Percentiles rank a stretch among this genome's conserved stretches.
Evolutionary conservation across 2,888 invertebrate species (phyloP).

Genomic region (Hemistola chrysoprasaria): DNA sequence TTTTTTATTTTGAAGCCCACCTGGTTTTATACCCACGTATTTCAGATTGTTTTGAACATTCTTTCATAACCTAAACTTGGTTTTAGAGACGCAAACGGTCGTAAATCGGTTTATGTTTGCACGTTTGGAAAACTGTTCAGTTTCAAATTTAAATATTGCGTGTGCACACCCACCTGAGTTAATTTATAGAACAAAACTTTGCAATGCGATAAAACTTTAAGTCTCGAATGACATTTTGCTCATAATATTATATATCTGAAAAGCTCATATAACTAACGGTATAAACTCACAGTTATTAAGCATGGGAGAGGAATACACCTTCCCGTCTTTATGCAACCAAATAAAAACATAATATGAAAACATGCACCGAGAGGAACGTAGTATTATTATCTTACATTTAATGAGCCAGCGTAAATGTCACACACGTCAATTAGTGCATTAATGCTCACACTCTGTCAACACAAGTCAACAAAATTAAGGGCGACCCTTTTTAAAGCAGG

Average conservation of each 20-base stretch:
- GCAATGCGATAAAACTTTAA: too few relatives aligned
- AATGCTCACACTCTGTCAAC: slow-evolving; percentile 39
- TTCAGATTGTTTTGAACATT: slow-evolving; percentile 64
- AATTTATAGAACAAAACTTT: too few relatives aligned
- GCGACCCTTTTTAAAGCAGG: slow-evolving; percentile 24
- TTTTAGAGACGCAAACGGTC: slow-evolving; percentile 61
- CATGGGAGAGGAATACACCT: too few relatives aligned
- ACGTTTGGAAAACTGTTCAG: slow-evolving; percentile 56
- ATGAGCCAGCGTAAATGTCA: slow-evolving; percentile 45
- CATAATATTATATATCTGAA: too few relatives aligned
- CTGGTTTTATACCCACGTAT: slow-evolving; percentile 63
- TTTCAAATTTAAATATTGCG: slow-evolving; percentile 64
- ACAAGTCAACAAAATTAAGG: slow-evolving; percentile 22
- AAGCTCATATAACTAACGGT: too few relatives aligned
- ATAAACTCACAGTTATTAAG: too few relatives aligned
- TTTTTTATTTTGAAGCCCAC: slow-evolving; percentile 64
- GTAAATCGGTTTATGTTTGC: slow-evolving; percentile 70
- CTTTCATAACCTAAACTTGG: slow-evolving; percentile 68
- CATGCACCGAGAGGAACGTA: background rate
- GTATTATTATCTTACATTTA: slow-evolving; percentile 31
- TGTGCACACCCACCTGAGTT: slow-evolving; percentile 42
- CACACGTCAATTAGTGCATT: slow-evolving; percentile 47
- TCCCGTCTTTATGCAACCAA: background rate
- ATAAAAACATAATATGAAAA: slow-evolving; percentile 12
- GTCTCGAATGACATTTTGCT: too few relatives aligned